A percentile compares a stretch with the other conserved stretches of the same genome.
phyloP scores from a whole-genome alignment of 2,113 vertebrate species.

The Macquaria ambigua region DNA sequence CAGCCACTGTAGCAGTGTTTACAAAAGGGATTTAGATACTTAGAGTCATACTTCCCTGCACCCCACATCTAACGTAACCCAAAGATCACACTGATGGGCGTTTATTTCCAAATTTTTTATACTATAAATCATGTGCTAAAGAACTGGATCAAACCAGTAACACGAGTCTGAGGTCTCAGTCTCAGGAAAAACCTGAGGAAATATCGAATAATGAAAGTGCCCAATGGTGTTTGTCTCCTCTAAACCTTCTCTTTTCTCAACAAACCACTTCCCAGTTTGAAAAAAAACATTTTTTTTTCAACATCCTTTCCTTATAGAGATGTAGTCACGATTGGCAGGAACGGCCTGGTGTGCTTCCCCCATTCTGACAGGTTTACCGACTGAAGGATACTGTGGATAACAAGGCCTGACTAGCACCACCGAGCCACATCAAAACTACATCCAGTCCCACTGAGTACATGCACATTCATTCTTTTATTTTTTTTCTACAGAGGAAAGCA shows the following conservation, averaged over 20 bases:
- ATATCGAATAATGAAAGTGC: constrained; percentile 10
- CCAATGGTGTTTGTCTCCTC: constrained; percentile 1
- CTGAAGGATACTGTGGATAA: constrained; percentile 52
- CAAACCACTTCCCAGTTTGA: constrained; percentile 29
- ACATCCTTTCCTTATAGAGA: constrained; percentile 30
- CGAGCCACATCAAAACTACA: constrained; percentile 59
- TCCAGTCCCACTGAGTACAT: constrained; percentile 46
- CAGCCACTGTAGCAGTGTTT: constrained; percentile 44
- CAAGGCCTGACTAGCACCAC: constrained; percentile 57
- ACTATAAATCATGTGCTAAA: constrained; percentile 6
- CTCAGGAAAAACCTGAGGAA: neutral
- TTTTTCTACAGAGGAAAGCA: constrained; percentile 39
- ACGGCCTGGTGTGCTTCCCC: constrained; percentile 17
- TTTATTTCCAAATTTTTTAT: neutral
- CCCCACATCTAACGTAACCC: constrained; percentile 13
- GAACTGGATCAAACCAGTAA: neutral
- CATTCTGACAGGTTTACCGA: constrained; percentile 60
- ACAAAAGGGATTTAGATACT: constrained; percentile 42
- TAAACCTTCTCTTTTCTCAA: constrained; percentile 18
- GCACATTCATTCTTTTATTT: constrained; percentile 37
- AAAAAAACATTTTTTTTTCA: neutral
- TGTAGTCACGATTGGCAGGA: constrained; percentile 34
- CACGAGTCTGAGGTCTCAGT: neutral
- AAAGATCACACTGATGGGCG: constrained; percentile 10
- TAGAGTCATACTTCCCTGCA: constrained; percentile 22